Evolutionary conservation across 2,888 invertebrate species (phyloP), one percentile per base, ranked within the genome.

Genomic region (Hecatera dysodea): DNA sequence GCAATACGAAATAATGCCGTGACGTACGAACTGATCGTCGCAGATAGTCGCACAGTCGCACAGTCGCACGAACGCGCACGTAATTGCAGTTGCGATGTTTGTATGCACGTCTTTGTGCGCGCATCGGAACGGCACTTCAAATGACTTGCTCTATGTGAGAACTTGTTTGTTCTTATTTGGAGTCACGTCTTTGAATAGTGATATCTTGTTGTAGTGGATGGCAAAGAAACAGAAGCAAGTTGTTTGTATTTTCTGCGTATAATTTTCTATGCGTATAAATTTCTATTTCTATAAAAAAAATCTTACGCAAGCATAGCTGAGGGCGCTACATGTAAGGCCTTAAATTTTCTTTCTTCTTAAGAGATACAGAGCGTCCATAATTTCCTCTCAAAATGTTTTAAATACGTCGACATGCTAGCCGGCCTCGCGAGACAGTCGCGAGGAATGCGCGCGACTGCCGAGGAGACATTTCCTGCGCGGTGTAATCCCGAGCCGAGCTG

Each of bases 401-500:
- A 74, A 67, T 67, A 55, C 27, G 15, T n/a, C n/a, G 27, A n/a
- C 4, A 19, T 22, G 53, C 52, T 19, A 24, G 52, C 39, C 19
- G 56, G 29, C 39, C n/a, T n/a, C 61, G 22, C 52, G 39, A 76
- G 42, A 67, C 76, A 50, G 53, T 79, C 22, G 22, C 46, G 33
- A 61, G 65, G 79, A 75, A 79, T 79, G 56, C 33, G 19, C 69
- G 24, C 46, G 17, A 11, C 27, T 56, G 22, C 46, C 39, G 50
- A 29, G 42, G 53, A 73, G 55, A 75, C 55, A 53, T 56, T 60
- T 46, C 33, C 55, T 36, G 11, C 55, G 50, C 9, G 24, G 73
- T 61, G 53, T 78, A 72, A 61, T 79, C 50, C 75, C 56, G 52
- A 48, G 46, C 46, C 59, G 73, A 69, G 78, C 53, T 33, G 70